Evolutionary conservation across 64 coral and sea anemone species (phyloP), one percentile per base, ranked within the genome.

Genomic region (Catalaphyllia jardinei): DNA sequence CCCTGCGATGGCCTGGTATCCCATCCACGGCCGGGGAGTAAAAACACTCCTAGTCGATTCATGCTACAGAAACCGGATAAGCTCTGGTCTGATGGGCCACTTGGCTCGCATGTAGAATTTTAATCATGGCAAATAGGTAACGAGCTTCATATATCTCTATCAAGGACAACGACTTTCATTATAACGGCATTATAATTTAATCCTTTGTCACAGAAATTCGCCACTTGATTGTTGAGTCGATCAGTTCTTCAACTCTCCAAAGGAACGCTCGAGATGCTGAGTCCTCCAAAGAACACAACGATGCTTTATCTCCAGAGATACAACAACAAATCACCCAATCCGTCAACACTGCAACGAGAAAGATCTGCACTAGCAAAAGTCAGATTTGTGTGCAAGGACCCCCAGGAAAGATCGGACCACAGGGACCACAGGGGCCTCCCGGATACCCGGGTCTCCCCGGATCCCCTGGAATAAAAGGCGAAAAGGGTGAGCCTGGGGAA

Each of bases 401-500:
- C 15, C 54, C 54, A 29, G 88, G 88, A 71, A 61, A 79, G 46
- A 4, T 10, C 4, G 77, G 88, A 24, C 77, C 88, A 10, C 60
- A 75, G 72, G 88, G 88, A 24, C 55, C 42, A 16, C 18, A 67
- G 42, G 87, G 86, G 74, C 18, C 52, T 24, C 42, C 72, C 5
- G 87, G 87, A n/a, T 27, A 35, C 29, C 52, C 51, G 73, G n/a
- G 88, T 51, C 55, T 42, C 3, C 62, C 9, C 16, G 87, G 87
- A 24, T 20, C 60, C 31, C 52, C 13, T 0, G 92, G 92, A 50
- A 35, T 74, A 11, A 93, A 83, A 42, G 92, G 92, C 20, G 71
- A 83, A 8, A 93, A 71, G 49, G 91, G 91, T 35, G 74, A 88
- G 3, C 17, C 29, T 0, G 91, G 91, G 64, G 54, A 39, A 30